Base-by-base conservation (phyloP, 2,797 vertebrate genomes). In the Helarctos malayanus region DNA sequence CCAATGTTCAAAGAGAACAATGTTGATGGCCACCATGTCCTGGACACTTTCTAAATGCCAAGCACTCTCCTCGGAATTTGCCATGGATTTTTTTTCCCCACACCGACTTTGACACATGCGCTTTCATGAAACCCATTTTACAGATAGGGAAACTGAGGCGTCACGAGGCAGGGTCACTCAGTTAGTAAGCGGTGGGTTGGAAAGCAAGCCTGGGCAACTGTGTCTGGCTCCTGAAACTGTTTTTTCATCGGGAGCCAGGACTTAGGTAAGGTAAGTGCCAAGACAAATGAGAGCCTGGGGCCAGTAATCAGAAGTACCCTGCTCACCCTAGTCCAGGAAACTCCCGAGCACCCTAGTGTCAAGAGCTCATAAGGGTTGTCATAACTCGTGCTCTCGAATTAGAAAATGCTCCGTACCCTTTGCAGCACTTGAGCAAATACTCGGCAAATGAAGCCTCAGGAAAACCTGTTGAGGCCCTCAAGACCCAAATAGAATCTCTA, bases 121-220 rank as follows among this genome's bases (percentile, higher is more conserved):
- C n/a, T 89, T 78, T 45, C 3, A 45, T 65, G 27, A 49, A 52
- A 41, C 59, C 10, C n/a, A 32, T 73, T 87, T 89, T 87, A 87
- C 69, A 82, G 7, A n/a, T 12, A 78, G 73, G 16, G 49, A 83
- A 93, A 69, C 29, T 5, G n/a, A 75, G 35, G 68, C 35, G 8
- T 45, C 68, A 18, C 13, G 12, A 71, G 19, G 19, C 25, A 47
- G 35, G 5, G 14, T 29, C 71, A 12, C 73, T 45, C 49, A 1
- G 13, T 56, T 65, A 15, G 1, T 41, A 54, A 76, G n/a, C 6
- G 9, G 3, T 35, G 68, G 27, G 32, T 86, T n/a, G 27, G 15
- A n/a, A 93, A 81, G 32, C 5, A 59, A 3, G 23, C 27, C 10
- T 8, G 19, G 21, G 65, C 41, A 52, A 38, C 15, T 49, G 3